Evolutionary conservation across 2,797 vertebrate genomes (phyloP), one percentile per base, ranked within the genome.

Genomic region (Threskiornis aethiopicus): DNA sequence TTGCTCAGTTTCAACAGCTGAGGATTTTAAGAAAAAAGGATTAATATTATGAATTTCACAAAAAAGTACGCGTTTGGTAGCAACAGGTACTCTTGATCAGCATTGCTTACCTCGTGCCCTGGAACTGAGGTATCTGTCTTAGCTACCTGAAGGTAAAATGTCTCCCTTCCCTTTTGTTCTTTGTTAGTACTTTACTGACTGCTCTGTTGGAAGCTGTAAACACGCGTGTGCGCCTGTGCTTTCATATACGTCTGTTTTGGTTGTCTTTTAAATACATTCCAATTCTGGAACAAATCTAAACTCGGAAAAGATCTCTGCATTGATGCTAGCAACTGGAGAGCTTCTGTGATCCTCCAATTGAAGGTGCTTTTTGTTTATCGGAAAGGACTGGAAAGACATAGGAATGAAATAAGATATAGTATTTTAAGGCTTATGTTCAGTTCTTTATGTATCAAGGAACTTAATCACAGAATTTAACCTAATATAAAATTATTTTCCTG

Each of bases 361-460:
- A 52, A 84, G 35, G 49, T 87, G 65, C 19, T 42, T 91, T 87
- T 93, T 61, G 37, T 73, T 96, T 89, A 62, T 86, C 58, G 7
- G 87, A 49, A 59, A 83, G 11, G 62, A 31, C 25, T 89, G 65
- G 46, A 87, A 96, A 89, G 82, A 35, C 0, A 1, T 26, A 37
- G 41, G n/a, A 80, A 47, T 86, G 26, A 88, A 73, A 91, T 66
- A 16, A 55, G 69, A n/a, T 55, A 9, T 1, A 37, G 24, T 70
- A 24, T 44, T 75, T 65, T 26, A 52, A 84, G 37, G 42, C 37
- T 90, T 55, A 12, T 22, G 14, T 72, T 78, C 31, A 57, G 6
- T 83, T 87, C 14, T 37, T 83, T 39, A 14, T 49, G 8, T 87
- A 64, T 77, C 41, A 66, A 72, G 80, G 39, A 73, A 87, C 62